These are phyloP conservation scores for Acrobasis suavella DNA, from an alignment of 2,888 invertebrate species.

Conservation along the genomic window DNA sequence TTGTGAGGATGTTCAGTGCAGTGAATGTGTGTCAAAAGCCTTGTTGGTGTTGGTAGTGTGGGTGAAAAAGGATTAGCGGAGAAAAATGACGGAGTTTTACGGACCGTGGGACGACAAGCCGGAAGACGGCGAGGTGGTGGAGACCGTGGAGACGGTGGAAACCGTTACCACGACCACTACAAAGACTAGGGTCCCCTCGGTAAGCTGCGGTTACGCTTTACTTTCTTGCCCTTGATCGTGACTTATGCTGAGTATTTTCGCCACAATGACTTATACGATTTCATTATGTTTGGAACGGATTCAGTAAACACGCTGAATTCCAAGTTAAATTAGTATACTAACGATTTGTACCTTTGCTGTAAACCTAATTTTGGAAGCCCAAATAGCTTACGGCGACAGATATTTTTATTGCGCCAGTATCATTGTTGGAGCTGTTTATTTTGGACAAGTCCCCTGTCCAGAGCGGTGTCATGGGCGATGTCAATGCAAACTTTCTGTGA, in stretches of 20 bases:
- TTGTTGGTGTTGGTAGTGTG: conserved; percentile 61
- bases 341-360: conserved; percentile 31
- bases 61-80: conserved; percentile 45
- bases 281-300: conserved; percentile 37
- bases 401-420: conserved; percentile 63
- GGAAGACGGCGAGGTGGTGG: conserved; percentile 50
- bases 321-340: conserved; percentile 27
- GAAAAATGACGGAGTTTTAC: conserved; percentile 76
- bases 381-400: conserved; percentile 41
- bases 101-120: conserved; percentile 67
- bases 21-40: conserved; percentile 66
- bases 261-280: conserved; percentile 46
- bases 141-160: conserved; percentile 65
- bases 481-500: conserved; percentile 63
- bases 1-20: conserved; percentile 52
- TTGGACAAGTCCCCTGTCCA: conserved; percentile 53
- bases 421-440: conserved; percentile 70
- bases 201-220: conserved; percentile 46
- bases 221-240: conserved; percentile 52
- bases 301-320: conserved; percentile 41
- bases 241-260: conserved; percentile 53
- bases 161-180: conserved; percentile 71
- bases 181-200: conserved; percentile 51
- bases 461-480: conserved; percentile 69
- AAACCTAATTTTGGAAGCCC: conserved; percentile 39